A percentile compares a stretch with the other conserved stretches of the same genome.
phyloP scores from a whole-genome alignment of 1,140 invertebrate species.

The Ladona fulva region DNA sequence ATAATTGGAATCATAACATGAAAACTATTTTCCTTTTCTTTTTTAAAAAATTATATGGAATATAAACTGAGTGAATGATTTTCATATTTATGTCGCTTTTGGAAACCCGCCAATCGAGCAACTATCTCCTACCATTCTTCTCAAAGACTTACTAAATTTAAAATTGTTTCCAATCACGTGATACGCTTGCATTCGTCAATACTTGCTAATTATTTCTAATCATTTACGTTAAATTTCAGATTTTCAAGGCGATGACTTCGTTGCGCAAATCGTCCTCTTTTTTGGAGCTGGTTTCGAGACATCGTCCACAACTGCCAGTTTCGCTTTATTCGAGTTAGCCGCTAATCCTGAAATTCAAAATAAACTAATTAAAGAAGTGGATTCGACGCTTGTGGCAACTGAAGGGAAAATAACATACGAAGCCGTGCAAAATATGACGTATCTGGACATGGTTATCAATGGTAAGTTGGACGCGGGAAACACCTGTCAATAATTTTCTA shows the following conservation, averaged over 20 bases:
- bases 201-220: too few species aligned
- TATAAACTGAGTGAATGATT: too few species aligned
- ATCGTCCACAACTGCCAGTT: slow-evolving; percentile 33
- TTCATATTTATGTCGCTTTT: too few species aligned
- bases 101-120: too few species aligned
- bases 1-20: too few species aligned
- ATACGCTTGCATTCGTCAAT: too few species aligned
- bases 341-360: slow-evolving; percentile 37
- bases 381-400: slow-evolving; percentile 26
- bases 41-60: too few species aligned
- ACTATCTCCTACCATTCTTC: too few species aligned
- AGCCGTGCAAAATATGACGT: slow-evolving; percentile 46
- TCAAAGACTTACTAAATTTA: too few species aligned
- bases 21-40: too few species aligned
- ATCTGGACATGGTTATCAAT: slow-evolving; percentile 50
- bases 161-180: too few species aligned
- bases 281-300: slow-evolving; percentile 40
- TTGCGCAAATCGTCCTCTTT: slow-evolving; percentile 27
- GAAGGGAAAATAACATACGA: slow-evolving; percentile 47
- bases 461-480: slow-evolving; percentile 32
- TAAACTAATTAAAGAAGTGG: slow-evolving; percentile 35
- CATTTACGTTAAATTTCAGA: slow-evolving; percentile 22
- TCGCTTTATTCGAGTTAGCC: slow-evolving; percentile 33
- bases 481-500: too few species aligned
- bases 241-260: slow-evolving; percentile 23